A percentile compares a stretch with the other conserved stretches of the same genome.
These are phyloP conservation scores for Melanerpes aurifrons DNA, from an alignment of 2,113 vertebrate genomes.

Conservation along the genomic window DNA sequence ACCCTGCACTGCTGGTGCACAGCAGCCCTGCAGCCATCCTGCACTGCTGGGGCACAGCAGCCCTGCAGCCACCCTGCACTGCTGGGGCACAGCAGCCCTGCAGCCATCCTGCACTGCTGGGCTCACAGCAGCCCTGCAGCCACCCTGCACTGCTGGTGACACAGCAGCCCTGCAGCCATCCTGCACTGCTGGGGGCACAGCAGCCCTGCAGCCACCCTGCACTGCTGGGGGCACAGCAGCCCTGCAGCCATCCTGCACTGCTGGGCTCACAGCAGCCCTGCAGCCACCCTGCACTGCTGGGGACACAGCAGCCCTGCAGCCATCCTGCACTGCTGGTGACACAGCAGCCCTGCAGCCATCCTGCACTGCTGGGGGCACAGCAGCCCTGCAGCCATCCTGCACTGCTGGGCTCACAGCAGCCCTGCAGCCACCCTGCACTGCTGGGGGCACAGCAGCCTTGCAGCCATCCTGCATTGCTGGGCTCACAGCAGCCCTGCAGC, in stretches of 20 bases:
- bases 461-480: fast-evolving
- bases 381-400: fast-evolving
- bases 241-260: fast-evolving
- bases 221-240: too few relatives aligned
- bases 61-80: fast-evolving
- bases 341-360: not conserved
- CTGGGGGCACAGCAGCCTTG: not conserved
- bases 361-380: not conserved
- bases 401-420: too few relatives aligned
- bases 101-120: fast-evolving
- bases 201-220: not conserved
- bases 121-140: not conserved
- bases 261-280: not conserved
- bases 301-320: not conserved
- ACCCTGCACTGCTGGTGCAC: fast-evolving
- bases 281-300: fast-evolving
- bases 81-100: not conserved
- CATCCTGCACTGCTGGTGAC: fast-evolving
- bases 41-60: fast-evolving
- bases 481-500: not conserved
- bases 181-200: fast-evolving
- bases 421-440: fast-evolving
- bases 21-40: not conserved
- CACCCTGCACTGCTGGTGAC: fast-evolving
- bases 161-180: not conserved